These are phyloP conservation scores for Dinothrombium tinctorium DNA, from an alignment of 1,140 invertebrate genomes.

Conservation along the genomic window DNA sequence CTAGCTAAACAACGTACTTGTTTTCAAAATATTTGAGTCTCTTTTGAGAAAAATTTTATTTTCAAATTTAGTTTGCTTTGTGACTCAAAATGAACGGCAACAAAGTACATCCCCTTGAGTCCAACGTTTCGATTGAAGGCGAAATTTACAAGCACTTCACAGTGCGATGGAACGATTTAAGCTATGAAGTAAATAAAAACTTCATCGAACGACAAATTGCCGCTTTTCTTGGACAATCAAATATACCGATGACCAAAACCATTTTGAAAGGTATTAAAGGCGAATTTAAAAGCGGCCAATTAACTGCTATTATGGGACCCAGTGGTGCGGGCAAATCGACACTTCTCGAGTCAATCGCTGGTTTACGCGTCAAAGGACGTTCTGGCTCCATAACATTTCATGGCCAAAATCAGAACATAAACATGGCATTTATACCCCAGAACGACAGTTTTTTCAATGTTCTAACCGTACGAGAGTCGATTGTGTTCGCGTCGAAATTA, in stretches of 20 bases:
- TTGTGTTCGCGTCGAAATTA: not conserved
- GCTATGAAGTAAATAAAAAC: no score
- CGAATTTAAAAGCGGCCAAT: conserved; percentile 18
- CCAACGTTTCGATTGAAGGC: no score
- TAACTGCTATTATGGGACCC: conserved; percentile 29
- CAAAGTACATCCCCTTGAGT: no score
- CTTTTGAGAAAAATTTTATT: no score
- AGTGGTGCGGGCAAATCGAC: conserved; percentile 34
- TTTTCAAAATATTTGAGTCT: no score
- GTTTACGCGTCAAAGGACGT: not conserved
- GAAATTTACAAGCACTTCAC: no score
- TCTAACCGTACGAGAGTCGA: not conserved
- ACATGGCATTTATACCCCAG: conserved; percentile 4
- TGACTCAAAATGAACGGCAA: no score
- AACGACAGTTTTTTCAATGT: not conserved
- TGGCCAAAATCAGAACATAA: not conserved
- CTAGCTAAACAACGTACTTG: no score
- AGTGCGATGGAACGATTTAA: no score
- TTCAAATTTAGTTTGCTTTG: no score
- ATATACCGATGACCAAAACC: not conserved
- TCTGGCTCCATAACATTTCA: not conserved
- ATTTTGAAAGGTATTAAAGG: conserved; percentile 23
- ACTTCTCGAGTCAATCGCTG: conserved; percentile 13
- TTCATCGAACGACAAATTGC: no score
- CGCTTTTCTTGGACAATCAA: no score